Evolutionary conservation across 2,113 vertebrate genomes (phyloP).

Genomic region (Hystrix brachyura): DNA sequence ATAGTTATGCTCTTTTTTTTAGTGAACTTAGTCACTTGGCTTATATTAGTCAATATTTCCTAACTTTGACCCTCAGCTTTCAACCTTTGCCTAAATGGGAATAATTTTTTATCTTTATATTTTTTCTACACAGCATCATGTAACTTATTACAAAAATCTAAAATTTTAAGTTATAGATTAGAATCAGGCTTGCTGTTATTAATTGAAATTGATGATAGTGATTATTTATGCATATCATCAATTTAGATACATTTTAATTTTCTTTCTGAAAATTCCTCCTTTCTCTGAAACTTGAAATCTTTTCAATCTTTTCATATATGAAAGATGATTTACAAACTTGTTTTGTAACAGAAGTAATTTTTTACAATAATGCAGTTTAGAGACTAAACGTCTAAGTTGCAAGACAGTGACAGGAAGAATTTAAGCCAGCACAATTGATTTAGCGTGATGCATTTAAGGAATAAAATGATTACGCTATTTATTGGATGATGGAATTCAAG

Average conservation of each 20-base stretch:
- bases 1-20: background rate
- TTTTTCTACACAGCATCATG: background rate
- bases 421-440: background rate
- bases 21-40: background rate
- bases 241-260: background rate
- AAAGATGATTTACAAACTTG: background rate
- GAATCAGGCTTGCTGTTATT: background rate
- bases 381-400: background rate
- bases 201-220: background rate
- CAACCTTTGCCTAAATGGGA: background rate
- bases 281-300: background rate
- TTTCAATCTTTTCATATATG: background rate
- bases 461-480: background rate
- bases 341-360: conserved; percentile 9
- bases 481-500: conserved; percentile 25
- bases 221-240: background rate
- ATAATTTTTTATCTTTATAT: background rate
- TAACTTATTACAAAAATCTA: background rate
- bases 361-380: background rate
- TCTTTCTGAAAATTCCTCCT: background rate
- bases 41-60: background rate
- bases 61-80: background rate
- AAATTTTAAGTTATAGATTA: background rate
- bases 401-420: background rate
- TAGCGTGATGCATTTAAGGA: background rate